Conservation (phyloP, 2,113 vertebrate genomes). For the Oxyruncus cristatus region DNA sequence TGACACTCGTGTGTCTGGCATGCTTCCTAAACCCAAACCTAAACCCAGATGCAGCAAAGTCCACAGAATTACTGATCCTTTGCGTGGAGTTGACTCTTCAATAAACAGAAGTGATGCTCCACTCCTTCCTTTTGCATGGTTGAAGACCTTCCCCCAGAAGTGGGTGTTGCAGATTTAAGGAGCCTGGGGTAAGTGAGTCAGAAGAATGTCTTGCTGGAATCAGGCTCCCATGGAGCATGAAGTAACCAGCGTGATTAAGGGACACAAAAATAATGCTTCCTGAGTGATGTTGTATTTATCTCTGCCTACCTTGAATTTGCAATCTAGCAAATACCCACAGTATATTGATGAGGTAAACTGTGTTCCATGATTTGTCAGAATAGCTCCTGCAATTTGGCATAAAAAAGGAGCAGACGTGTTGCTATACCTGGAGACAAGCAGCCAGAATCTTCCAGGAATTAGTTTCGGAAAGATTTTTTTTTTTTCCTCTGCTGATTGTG, state of each 20-base stretch:
- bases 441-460: conserved; percentile 20
- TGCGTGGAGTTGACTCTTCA: not conserved
- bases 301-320: not conserved
- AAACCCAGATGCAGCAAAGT: not conserved
- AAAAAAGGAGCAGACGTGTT: not conserved
- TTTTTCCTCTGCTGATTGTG: not conserved
- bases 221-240: not conserved
- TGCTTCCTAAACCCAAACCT: not conserved
- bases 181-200: not conserved
- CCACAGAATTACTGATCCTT: not conserved
- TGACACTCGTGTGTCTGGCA: not conserved
- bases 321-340: not conserved
- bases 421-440: not conserved
- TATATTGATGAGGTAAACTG: not conserved
- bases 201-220: not conserved
- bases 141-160: not conserved
- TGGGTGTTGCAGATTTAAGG: not conserved
- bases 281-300: not conserved
- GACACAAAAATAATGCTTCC: not conserved
- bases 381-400: not conserved
- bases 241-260: not conserved
- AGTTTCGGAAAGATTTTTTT: not conserved
- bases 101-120: not conserved
- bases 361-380: not conserved
- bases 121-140: not conserved